Conservation (phyloP, 1,140 invertebrate species). For the Metopolophium dirhodum region DNA sequence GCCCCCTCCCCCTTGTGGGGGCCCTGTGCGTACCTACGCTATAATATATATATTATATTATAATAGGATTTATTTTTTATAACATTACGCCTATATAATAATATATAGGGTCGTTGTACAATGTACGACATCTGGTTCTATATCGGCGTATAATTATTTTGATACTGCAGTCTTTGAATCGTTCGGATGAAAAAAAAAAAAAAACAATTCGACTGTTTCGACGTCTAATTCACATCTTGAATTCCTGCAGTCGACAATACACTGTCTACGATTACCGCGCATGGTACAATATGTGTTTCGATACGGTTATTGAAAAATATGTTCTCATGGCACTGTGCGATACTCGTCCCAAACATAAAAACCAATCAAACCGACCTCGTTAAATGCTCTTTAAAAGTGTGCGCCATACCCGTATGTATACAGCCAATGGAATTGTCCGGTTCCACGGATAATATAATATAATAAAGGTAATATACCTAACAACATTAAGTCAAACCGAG, state of each 20-base stretch:
- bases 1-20: too few relatives aligned
- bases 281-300: neutral
- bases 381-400: neutral
- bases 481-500: neutral
- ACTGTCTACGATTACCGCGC: neutral
- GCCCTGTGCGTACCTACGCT: too few relatives aligned
- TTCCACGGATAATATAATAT: neutral
- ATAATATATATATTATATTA: too few relatives aligned
- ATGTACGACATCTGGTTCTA: neutral
- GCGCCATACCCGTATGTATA: neutral
- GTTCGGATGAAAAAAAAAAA: conserved; percentile 35
- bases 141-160: conserved; percentile 61
- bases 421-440: conserved; percentile 4
- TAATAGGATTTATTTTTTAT: neutral
- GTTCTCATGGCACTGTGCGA: neutral
- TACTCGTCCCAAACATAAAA: neutral
- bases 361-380: conserved; percentile 27
- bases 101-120: neutral
- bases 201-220: neutral
- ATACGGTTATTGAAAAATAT: conserved; percentile 15
- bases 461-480: too few relatives aligned
- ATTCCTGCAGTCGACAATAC: neutral
- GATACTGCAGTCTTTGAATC: conserved; percentile 61
- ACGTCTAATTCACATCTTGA: neutral
- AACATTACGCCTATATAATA: neutral